phyloP scores from a whole-genome alignment of 2,113 vertebrate species.

The Aegotheles bennettii region DNA sequence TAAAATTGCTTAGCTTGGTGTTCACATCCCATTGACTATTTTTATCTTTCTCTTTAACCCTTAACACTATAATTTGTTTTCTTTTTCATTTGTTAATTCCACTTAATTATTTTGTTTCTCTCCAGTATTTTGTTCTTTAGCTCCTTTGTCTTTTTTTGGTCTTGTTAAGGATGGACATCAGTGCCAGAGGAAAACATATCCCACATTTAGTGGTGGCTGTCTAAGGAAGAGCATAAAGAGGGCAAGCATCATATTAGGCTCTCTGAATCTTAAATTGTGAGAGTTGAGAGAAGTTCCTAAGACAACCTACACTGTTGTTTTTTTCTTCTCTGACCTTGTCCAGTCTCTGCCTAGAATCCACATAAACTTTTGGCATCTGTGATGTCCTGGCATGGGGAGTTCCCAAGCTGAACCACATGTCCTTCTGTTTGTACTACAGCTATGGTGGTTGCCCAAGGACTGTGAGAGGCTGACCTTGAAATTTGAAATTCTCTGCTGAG shows the following conservation, averaged over 20 bases:
- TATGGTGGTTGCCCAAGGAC: neutral
- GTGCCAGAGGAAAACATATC: neutral
- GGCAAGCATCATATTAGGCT: neutral
- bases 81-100: neutral
- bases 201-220: neutral
- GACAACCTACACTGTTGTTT: neutral
- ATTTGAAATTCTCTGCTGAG: neutral
- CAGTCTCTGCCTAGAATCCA: neutral
- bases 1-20: neutral
- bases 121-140: neutral
- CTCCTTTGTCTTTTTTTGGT: fast-evolving
- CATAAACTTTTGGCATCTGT: neutral
- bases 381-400: neutral
- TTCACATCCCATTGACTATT: neutral
- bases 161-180: neutral
- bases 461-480: neutral
- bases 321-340: neutral
- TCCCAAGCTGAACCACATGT: neutral
- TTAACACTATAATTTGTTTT: neutral
- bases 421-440: neutral
- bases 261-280: neutral
- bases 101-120: neutral
- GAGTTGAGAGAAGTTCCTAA: neutral
- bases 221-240: neutral
- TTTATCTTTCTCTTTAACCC: neutral